A percentile compares a stretch with the other conserved stretches of the same genome.
Evolutionary conservation across 2,797 vertebrate genomes (phyloP).

Genomic region (Enteromius viviparus): DNA sequence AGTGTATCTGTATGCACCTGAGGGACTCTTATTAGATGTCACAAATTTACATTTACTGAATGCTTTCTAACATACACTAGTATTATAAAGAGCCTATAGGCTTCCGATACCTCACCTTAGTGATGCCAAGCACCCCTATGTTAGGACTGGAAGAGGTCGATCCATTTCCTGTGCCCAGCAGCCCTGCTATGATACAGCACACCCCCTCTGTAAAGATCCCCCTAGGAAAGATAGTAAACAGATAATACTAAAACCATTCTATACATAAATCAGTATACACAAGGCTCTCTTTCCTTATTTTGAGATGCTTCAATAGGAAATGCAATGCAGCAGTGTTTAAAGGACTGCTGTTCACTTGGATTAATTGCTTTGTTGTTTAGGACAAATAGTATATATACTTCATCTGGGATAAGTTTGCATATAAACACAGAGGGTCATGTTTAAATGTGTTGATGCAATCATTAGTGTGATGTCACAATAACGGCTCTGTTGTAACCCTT

Average conservation of each 20-base stretch:
- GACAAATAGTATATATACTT: background rate
- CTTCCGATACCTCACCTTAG: conserved; percentile 82
- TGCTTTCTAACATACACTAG: background rate
- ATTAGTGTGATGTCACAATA: background rate
- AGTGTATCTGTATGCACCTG: background rate
- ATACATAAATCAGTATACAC: background rate
- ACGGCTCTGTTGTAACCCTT: background rate
- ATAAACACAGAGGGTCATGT: background rate
- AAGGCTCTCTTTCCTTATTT: background rate
- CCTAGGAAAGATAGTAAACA: conserved; percentile 70
- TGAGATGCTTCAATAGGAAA: too few relatives aligned
- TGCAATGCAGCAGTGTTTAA: background rate
- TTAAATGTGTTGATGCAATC: background rate
- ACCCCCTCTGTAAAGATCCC: conserved; percentile 94
- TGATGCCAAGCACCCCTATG: conserved; percentile 94
- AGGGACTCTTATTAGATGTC: conserved; percentile 9
- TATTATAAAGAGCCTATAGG: background rate
- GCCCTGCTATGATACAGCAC: conserved; percentile 91
- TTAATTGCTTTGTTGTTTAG: background rate
- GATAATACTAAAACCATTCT: background rate
- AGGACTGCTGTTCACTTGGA: background rate
- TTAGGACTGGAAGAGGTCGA: conserved; percentile 98
- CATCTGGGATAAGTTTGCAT: background rate
- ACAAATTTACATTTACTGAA: background rate
- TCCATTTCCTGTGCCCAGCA: conserved; percentile 94